A percentile compares a stretch with the other conserved stretches of the same genome.
Evolutionary conservation across 2,113 vertebrate species (phyloP).

Genomic region (Sorex araneus): DNA sequence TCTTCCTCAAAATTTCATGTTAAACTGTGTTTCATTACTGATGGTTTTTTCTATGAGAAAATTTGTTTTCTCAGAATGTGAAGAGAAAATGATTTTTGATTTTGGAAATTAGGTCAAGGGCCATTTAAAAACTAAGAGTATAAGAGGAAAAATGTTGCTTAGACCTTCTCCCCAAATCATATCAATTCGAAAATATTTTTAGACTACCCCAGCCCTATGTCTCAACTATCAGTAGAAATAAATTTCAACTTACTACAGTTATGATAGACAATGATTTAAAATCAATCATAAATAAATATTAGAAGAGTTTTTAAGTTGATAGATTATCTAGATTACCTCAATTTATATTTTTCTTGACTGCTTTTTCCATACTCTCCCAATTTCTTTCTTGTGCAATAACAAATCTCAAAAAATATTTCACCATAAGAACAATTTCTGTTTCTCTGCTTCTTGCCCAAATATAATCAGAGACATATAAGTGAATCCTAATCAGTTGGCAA

Average conservation of each 20-base stretch:
- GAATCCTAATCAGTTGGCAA: constrained; percentile 65
- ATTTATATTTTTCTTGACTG: not conserved
- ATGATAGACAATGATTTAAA: constrained; percentile 6
- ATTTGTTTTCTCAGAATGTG: constrained; percentile 65
- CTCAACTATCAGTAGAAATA: not conserved
- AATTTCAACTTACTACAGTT: not conserved
- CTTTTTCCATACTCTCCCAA: not conserved
- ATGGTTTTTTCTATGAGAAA: constrained; percentile 56
- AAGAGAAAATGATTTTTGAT: constrained; percentile 73
- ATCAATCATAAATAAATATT: constrained; percentile 13
- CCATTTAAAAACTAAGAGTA: constrained; percentile 67
- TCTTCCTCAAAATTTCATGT: constrained; percentile 21
- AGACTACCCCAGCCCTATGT: not conserved
- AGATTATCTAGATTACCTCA: not conserved
- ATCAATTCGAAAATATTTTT: constrained; percentile 55
- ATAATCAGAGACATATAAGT: constrained; percentile 19
- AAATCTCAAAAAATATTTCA: not conserved
- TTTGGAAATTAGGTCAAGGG: constrained; percentile 38
- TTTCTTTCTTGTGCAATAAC: not conserved
- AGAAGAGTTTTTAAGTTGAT: not conserved
- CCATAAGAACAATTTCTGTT: not conserved
- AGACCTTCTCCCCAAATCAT: not conserved
- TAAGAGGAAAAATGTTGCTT: not conserved
- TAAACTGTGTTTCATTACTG: not conserved
- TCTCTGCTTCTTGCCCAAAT: not conserved